Evolutionary conservation across 1,140 invertebrate species (phyloP).

Genomic region (Diploscapter pachys): DNA sequence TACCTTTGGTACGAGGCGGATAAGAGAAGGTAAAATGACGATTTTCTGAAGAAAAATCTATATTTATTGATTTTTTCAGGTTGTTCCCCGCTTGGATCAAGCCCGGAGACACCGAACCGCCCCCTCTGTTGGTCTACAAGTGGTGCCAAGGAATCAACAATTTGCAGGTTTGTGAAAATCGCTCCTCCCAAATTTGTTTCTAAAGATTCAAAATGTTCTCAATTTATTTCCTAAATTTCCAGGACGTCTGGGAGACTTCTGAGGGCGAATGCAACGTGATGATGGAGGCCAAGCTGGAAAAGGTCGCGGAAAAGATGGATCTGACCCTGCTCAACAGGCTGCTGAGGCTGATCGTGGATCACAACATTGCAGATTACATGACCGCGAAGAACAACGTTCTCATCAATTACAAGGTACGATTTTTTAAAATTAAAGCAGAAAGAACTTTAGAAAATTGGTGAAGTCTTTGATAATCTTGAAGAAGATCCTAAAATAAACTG

Average conservation of each 20-base stretch:
- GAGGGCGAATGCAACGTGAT: conserved; percentile 98
- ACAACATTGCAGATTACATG: conserved; percentile 99
- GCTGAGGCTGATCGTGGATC: conserved; percentile 88
- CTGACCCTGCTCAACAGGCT: conserved; percentile 92
- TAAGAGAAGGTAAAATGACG: conserved; percentile 68
- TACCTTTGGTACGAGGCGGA: conserved; percentile 99
- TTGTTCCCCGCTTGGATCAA: conserved; percentile 99
- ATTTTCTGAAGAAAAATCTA: neutral
- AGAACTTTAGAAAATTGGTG: too few relatives aligned
- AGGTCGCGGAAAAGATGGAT: conserved; percentile 99
- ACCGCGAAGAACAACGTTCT: conserved; percentile 99
- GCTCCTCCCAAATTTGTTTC: too few relatives aligned
- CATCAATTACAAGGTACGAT: conserved; percentile 77
- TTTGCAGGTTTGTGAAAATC: conserved; percentile 60
- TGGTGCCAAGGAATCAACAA: conserved; percentile 99
- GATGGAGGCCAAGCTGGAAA: conserved; percentile 88
- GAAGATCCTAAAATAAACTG: too few relatives aligned
- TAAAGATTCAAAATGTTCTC: too few relatives aligned
- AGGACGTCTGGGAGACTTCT: conserved; percentile 96
- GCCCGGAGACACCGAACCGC: conserved; percentile 95
- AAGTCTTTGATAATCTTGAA: too few relatives aligned
- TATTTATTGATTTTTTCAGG: conserved; percentile 53
- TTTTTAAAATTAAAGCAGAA: too few relatives aligned
- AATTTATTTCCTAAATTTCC: conserved; percentile 48
- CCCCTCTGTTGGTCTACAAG: conserved; percentile 93